Evolutionary conservation across 2,797 vertebrate genomes (phyloP), one percentile per base, ranked within the genome.

Genomic region (Semotilus atromaculatus): DNA sequence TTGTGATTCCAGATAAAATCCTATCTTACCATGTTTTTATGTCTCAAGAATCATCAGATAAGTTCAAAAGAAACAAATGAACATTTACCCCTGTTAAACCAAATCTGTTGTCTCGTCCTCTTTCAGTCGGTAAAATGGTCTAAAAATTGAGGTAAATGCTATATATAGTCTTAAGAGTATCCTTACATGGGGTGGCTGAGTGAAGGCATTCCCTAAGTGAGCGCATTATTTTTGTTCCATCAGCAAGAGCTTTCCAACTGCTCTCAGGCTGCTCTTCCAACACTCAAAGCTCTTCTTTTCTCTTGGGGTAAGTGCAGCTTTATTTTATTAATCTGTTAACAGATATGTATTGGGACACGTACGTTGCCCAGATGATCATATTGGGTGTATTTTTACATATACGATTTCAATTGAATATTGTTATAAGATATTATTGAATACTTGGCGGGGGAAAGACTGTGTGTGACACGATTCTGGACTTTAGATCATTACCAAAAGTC

Each of bases 151-250:
- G 89, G 87, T 93, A 93, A 94, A 94, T 91, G 95, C 97, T 99
- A 99, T 97, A 97, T 97, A 98, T 99, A 99, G 97, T 96, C 89
- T 88, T 89, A 89, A 91, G 95, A 94, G 94, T 93, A 88, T 92
- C 97, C 98, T 95, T 98, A 98, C 96, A 98, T 96, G 97, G 97
- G 95, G 93, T 90, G 92, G 94, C 93, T 94, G 92, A 94, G 94
- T 93, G 92, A 88, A 88, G 89, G 94, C 96, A 96, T 96, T 94
- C 94, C 95, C 95, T 91, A 86, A 48, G 91, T 91, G 94, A 93
- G 91, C 90, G 93, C 93, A 95, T 96, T 96, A 96, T 95, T 97
- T 96, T 94, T 94, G 92, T 97, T 95, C 96, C 94, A 93, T 95
- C 95, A 92, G 95, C 92, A 95, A 92, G 95, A 93, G 94, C 92